These are phyloP conservation scores for Rhabdophis nuchalis DNA, from an alignment of 2,797 vertebrate genomes.

Conservation along the genomic window DNA sequence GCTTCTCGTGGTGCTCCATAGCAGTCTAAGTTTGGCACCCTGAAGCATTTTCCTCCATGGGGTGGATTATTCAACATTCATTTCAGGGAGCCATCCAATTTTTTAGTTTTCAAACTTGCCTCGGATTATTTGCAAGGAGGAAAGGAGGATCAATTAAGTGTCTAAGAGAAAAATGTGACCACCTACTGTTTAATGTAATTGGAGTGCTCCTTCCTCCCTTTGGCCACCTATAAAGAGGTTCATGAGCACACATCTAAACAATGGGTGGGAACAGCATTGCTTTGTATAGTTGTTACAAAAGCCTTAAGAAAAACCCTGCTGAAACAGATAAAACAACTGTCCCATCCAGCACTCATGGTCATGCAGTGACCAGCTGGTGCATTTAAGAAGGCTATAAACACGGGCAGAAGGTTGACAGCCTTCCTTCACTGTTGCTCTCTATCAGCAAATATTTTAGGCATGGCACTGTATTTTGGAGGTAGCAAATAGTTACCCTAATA, in stretches of 20 bases:
- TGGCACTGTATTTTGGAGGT: background rate
- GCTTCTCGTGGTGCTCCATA: background rate
- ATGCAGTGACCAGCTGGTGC: background rate
- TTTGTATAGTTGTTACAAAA: background rate
- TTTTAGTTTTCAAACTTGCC: background rate
- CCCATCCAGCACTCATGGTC: background rate
- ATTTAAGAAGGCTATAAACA: background rate
- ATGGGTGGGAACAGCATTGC: background rate
- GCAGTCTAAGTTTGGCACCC: slow-evolving; percentile 2
- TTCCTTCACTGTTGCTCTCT: background rate
- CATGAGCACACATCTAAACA: background rate
- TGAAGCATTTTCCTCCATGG: background rate
- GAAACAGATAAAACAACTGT: background rate
- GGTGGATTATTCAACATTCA: slow-evolving; percentile 18
- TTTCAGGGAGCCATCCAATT: slow-evolving; percentile 17
- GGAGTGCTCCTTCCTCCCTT: background rate
- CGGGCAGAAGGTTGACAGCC: background rate
- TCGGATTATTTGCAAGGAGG: slow-evolving; percentile 1
- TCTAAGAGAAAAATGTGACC: slow-evolving; percentile 6
- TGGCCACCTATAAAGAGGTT: background rate
- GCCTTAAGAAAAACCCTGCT: background rate
- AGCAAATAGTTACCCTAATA: background rate
- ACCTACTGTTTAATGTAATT: slow-evolving; percentile 24
- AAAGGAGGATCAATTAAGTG: slow-evolving; percentile 10
- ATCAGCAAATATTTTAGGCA: background rate